Evolutionary conservation across 2,888 invertebrate species (phyloP), one percentile per base, ranked within the genome.

Genomic region (Axea sp.): DNA sequence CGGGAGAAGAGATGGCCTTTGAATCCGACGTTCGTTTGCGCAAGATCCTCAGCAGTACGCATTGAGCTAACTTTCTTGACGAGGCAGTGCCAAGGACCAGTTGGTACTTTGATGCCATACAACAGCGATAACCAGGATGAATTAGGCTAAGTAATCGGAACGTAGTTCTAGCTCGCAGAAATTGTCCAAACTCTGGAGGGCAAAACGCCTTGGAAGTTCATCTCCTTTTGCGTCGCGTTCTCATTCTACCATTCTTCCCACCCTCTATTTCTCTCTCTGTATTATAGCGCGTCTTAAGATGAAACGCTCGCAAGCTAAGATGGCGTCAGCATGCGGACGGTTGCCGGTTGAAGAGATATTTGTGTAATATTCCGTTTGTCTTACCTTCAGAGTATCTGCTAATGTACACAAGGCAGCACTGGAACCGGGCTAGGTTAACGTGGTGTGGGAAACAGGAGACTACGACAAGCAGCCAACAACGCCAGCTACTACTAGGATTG

Each of bases 291-390:
- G 65, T 75, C 76, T 76, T 65, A 77, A 84, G 85, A 85, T 84
- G 86, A 86, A 86, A 86, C 85, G 81, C 80, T 79, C 79, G 77
- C 79, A 78, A 82, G 77, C 78, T 78, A 82, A 81, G 82, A 81
- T 79, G 81, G 79, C 78, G 81, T 81, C 79, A 74, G 79, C 75
- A 77, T 78, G 76, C 68, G 73, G 60, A 64, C 72, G 73, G 45
- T 53, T 69, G 72, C 62, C 62, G 62, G 49, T 57, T 43, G 76
- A 75, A 78, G 76, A 82, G 82, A 83, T 87, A 87, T 87, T 87
- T 87, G 87, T 86, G 86, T 86, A 87, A 87, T 87, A 87, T 87
- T 87, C 86, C 87, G 87, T 86, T 87, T 87, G 87, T 87, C 87
- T 87, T 87, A 85, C 81, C 86, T 86, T 84, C 83, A 81, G 85